These are phyloP conservation scores for Drosophila sulfurigaster DNA, from an alignment of 1,140 invertebrate genomes.

Conservation along the genomic window DNA sequence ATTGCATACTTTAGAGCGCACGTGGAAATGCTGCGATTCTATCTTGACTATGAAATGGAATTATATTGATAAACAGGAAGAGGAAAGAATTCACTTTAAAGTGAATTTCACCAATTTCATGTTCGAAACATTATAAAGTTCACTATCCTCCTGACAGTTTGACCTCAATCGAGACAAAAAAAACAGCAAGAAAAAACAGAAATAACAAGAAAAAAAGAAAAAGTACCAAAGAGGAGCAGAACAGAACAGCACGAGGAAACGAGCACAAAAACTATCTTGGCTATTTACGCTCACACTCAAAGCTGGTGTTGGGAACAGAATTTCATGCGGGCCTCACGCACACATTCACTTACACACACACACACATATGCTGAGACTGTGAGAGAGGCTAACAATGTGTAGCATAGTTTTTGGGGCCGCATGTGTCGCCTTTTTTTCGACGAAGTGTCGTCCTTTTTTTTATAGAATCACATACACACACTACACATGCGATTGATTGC, in stretches of 20 bases:
- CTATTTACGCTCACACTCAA: conserved; percentile 59
- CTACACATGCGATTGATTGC: conserved; percentile 62
- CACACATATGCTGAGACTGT: conserved; percentile 9
- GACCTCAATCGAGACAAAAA: conserved; percentile 69
- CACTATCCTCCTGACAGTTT: conserved; percentile 74
- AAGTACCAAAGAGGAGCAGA: conserved; percentile 6
- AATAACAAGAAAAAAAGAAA: conserved; percentile 1
- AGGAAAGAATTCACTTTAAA: conserved; percentile 56
- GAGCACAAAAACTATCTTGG: conserved; percentile 71
- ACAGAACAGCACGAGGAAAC: conserved; percentile 53
- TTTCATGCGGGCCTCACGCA: conserved; percentile 48
- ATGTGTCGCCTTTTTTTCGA: conserved; percentile 35
- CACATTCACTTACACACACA: conserved; percentile 7
- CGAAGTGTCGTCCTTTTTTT: conserved; percentile 17
- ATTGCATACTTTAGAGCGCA: conserved; percentile 27
- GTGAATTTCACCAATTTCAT: conserved; percentile 50
- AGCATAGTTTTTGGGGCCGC: conserved; percentile 55
- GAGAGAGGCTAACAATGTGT: conserved; percentile 26
- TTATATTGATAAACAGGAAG: not conserved
- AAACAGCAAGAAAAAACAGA: conserved; percentile 22
- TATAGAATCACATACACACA: conserved; percentile 37
- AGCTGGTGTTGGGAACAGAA: conserved; percentile 26
- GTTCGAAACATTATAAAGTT: conserved; percentile 67
- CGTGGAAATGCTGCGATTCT: not conserved
- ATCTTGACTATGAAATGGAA: not conserved